A percentile compares a stretch with the other conserved stretches of the same genome.
Evolutionary conservation across 1,140 invertebrate genomes (phyloP).

Genomic region (Littorina saxatilis): DNA sequence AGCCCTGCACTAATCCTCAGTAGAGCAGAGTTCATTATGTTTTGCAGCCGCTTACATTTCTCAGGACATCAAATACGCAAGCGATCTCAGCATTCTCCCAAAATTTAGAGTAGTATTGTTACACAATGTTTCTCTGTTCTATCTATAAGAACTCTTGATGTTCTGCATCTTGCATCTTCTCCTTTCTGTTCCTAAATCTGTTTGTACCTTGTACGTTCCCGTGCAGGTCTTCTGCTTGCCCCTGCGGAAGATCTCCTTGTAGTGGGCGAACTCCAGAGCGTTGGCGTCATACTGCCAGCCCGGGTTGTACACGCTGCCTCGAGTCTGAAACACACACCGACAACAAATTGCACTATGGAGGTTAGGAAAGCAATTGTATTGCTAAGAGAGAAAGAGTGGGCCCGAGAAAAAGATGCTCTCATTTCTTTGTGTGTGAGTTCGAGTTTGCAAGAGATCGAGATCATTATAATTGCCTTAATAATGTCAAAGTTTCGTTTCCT

Average conservation of each 20-base stretch:
- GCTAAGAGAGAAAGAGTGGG: background rate
- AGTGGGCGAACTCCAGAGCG: slow-evolving; percentile 64
- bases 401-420: background rate
- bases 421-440: background rate
- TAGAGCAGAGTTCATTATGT: too few species aligned
- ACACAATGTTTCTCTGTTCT: too few species aligned
- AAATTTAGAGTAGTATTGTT: too few species aligned
- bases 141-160: too few species aligned
- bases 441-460: background rate
- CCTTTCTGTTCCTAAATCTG: too few species aligned
- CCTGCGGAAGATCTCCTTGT: slow-evolving; percentile 54
- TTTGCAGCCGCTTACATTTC: too few species aligned
- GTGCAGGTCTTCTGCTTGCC: slow-evolving; percentile 58
- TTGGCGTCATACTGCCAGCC: slow-evolving; percentile 69
- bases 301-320: slow-evolving; percentile 67
- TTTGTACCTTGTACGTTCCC: slow-evolving; percentile 68
- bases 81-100: too few species aligned
- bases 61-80: too few species aligned
- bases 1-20: too few species aligned
- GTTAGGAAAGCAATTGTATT: background rate
- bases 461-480: background rate
- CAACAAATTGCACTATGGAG: background rate
- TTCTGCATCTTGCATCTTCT: too few species aligned
- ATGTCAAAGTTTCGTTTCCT: background rate
- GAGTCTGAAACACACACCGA: slow-evolving; percentile 60